These are phyloP conservation scores for Drosophila parabipectinata DNA, from an alignment of 1,140 invertebrate genomes.

Conservation along the genomic window DNA sequence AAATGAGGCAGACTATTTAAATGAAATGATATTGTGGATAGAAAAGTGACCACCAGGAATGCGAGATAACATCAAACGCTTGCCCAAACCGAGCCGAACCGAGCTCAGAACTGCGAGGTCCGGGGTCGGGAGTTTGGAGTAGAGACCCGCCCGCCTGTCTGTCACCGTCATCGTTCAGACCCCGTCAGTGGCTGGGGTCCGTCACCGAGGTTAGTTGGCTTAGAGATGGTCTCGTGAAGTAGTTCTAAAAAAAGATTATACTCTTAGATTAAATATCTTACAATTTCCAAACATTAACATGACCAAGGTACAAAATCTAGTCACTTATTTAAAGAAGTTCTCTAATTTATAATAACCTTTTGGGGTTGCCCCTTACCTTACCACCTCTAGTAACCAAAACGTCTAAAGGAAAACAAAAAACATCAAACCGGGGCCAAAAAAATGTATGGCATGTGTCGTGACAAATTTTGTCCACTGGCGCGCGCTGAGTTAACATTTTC, in stretches of 20 bases:
- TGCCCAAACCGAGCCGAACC: slow-evolving; percentile 50
- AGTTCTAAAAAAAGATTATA: not conserved
- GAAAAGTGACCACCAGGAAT: slow-evolving; percentile 83
- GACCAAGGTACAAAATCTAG: no score
- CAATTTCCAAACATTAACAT: not conserved
- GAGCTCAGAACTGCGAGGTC: slow-evolving; percentile 32
- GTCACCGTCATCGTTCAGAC: slow-evolving; percentile 62
- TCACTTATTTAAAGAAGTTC: not conserved
- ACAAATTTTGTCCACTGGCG: slow-evolving; percentile 76
- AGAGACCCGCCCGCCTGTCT: slow-evolving; percentile 61
- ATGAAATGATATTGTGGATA: slow-evolving; percentile 82
- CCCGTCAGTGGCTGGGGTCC: slow-evolving; percentile 41
- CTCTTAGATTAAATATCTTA: not conserved
- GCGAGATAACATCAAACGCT: slow-evolving; percentile 79
- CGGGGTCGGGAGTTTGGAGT: slow-evolving; percentile 26
- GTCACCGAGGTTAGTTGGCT: slow-evolving; percentile 51
- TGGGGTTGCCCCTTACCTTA: not conserved
- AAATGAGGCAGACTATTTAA: slow-evolving; percentile 76
- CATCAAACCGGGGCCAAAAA: slow-evolving; percentile 45
- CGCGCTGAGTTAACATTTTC: slow-evolving; percentile 76
- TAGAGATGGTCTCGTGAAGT: slow-evolving; percentile 32
- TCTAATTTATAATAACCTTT: not conserved
- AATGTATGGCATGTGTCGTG: slow-evolving; percentile 77
- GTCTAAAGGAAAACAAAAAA: slow-evolving; percentile 21
- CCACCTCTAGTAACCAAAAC: slow-evolving; percentile 19